Conservation (phyloP, 37 sponge, comb jelly and placozoan genomes). For the Chondrilla cf. caribensis region DNA sequence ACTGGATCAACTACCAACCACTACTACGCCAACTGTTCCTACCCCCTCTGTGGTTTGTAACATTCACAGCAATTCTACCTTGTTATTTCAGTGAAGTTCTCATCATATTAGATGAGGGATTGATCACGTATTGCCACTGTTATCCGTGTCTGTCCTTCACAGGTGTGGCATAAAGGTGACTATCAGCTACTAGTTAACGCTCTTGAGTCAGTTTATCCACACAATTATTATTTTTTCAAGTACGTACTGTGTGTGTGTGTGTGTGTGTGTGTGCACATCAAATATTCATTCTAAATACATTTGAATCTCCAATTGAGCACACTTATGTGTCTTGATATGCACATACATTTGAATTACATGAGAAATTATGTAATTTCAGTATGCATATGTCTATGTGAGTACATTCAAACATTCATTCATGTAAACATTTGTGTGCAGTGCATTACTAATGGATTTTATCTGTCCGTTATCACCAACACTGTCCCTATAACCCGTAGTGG, state of each 20-base stretch:
- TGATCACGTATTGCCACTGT: too few species aligned
- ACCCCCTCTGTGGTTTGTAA: too few species aligned
- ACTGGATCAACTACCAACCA: too few species aligned
- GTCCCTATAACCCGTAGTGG: conserved; percentile 67
- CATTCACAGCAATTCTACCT: too few species aligned
- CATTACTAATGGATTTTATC: too few species aligned
- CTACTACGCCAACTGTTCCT: too few species aligned
- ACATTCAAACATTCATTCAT: background rate
- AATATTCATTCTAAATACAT: background rate
- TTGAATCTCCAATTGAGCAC: background rate
- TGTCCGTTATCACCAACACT: too few species aligned
- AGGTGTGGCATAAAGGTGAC: conserved; percentile 17
- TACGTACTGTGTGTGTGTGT: conserved; percentile 8
- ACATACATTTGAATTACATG: background rate
- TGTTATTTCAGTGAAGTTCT: too few species aligned
- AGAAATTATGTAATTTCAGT: too few species aligned
- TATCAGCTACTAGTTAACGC: conserved; percentile 1
- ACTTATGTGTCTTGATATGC: background rate
- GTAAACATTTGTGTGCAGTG: background rate
- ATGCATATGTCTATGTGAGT: background rate
- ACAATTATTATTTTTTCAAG: conserved; percentile 21
- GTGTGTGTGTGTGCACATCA: background rate
- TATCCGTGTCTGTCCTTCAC: background rate
- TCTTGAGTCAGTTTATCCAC: background rate
- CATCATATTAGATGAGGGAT: too few species aligned